Base-by-base conservation (phyloP, 2,797 vertebrate species). In the Pyrocephalus nanus region DNA sequence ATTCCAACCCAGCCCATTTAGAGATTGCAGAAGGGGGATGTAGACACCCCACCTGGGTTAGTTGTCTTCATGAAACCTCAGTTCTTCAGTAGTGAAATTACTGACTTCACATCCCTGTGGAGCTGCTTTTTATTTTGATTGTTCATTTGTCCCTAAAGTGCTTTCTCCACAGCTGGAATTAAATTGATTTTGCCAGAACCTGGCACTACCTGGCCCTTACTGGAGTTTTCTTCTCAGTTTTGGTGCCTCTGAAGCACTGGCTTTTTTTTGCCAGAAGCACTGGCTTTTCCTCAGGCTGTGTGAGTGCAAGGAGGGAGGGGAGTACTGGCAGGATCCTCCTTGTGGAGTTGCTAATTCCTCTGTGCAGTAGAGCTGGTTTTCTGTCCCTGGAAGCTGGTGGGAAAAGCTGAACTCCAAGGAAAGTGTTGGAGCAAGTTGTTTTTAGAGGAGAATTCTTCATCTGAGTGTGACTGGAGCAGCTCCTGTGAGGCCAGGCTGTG, bases 281-380 rank as follows among this genome's bases (percentile, higher is more conserved):
- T 65, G 58, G 12, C 12, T 40, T 78, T 87, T 61, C 34, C 40
- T 86, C 21, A 55, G 55, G 34, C 78, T 40, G 19, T 29, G 19
- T 36, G 40, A 58, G 34, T 58, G 23, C 20, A 82, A 53, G 48
- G 32, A 81, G 65, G 76, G 34, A 69, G 79, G 70, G 79, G 80
- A 91, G 61, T 58, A 27, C 51, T 91, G 80, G 38, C 66, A 76
- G 53, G 57, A 87, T 90, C 40, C 64, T 94, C 73, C 76, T 89
- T 85, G 65, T 26, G 53, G 92, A 96, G 69, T 66, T 93, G 86
- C 86, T 93, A 79, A 96, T 94, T 89, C 69, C 48, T 67, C 40
- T 86, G 47, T 81, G 36, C 38, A 75, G 74, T 36, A 87, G 26
- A 55, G 48, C 61, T 78, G 29, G 57, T 79, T 92, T 91, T 90